These are phyloP conservation scores for Zaprionus nigranus DNA, from an alignment of 1,140 invertebrate species.

Conservation along the genomic window DNA sequence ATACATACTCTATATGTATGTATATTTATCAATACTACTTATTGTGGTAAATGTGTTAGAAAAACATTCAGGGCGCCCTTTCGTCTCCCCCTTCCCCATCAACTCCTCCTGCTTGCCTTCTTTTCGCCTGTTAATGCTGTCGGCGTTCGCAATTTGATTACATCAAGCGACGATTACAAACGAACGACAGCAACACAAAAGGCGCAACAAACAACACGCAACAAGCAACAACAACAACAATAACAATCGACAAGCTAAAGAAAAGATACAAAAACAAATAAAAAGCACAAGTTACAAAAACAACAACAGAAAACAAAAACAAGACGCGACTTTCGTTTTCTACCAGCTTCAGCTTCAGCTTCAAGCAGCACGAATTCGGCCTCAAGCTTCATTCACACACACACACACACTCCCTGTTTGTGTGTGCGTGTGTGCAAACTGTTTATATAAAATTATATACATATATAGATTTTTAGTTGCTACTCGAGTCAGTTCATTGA, in stretches of 20 bases:
- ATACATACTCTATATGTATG: neutral
- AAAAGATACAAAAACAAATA: constrained; percentile 49
- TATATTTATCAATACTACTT: neutral
- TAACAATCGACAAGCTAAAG: constrained; percentile 23
- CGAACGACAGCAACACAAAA: constrained; percentile 59
- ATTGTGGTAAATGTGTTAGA: constrained; percentile 10
- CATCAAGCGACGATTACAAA: constrained; percentile 55
- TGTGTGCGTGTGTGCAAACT: neutral
- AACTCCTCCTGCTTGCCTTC: neutral
- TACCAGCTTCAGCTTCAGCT: constrained; percentile 52
- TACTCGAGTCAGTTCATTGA: constrained; percentile 52
- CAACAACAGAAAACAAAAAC: constrained; percentile 46
- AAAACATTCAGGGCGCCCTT: constrained; percentile 33
- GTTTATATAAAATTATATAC: constrained; percentile 22
- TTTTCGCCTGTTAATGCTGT: neutral
- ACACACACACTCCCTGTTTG: neutral
- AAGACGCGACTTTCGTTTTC: constrained; percentile 76
- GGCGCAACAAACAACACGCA: constrained; percentile 49
- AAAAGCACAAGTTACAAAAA: constrained; percentile 32
- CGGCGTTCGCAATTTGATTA: constrained; percentile 76
- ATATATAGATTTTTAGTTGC: constrained; percentile 23
- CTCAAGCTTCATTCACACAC: constrained; percentile 45
- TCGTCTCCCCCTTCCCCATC: neutral
- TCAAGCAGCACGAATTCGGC: constrained; percentile 44
- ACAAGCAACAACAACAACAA: constrained; percentile 16